Base-by-base conservation (phyloP, 1,140 invertebrate species). In the Chironomus striatipennis region DNA sequence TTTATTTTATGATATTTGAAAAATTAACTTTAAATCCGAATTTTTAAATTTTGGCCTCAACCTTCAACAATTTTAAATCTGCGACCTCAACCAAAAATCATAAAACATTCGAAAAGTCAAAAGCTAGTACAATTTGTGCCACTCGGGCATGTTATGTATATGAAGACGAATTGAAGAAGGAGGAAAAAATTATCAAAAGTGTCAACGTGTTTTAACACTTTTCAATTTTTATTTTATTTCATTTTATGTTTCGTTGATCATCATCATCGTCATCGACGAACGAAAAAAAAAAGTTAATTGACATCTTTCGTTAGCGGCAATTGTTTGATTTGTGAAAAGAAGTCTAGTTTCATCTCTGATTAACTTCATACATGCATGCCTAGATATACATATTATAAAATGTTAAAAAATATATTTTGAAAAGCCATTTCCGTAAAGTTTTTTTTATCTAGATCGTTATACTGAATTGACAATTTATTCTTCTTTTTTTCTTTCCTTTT, bases 191-290 rank as follows among this genome's bases (percentile, higher is more conserved):
- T 70, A 70, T 70, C 65, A 20, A 70, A 70, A 4, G 65, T 70
- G 65, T 70, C 65, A 70, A 70, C 65, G 65, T 70, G 65, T 70
- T 70, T 70, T 70, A 70, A 70, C 65, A 70, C 65, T 70, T 70
- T 70, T 70, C 65, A 70, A 70, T 70, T 70, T 67, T 18, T 70
- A 70, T 57, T 57, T 15, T 57, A 12, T 57, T 47, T 47, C 15
- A 47, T 47, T 57, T 57, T 57, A 18, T 18, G 18, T 70, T 70
- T 20, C 8, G 65, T 8, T 70, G 65, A 12, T 70, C 65, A 70
- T 70, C 65, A 34, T 34, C 24, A 34, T 34, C 24, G 24, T 34
- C 24, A 34, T 34, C 24, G 24, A 34, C 24, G 24, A n/a, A 34
- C 24, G 24, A 34, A 34, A 34, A 34, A 34, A 67, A 70, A 70